Base-by-base conservation (phyloP, 1,140 invertebrate species). In the Ctenoplectra terminalis region DNA sequence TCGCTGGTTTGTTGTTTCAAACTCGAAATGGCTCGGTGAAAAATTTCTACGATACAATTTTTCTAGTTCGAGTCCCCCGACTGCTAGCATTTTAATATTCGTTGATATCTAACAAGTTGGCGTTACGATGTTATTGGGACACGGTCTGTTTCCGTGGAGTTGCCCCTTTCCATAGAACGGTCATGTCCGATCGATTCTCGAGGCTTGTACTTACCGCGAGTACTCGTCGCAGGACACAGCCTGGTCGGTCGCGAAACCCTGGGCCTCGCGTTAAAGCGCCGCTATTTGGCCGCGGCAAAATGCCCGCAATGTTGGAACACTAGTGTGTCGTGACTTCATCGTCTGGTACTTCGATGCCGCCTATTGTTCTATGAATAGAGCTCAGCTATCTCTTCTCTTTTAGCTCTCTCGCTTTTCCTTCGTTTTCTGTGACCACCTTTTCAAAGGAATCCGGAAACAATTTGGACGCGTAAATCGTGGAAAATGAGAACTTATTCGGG, bases 321-420 rank as follows among this genome's bases (percentile, higher is more conserved):
- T 66, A 66, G 67, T 34, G 46, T 54, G 77, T 89, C 87, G 85
- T 90, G 90, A 90, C 88, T 90, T 90, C 85, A 90, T 91, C 89
- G 89, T 90, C 87, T 84, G 83, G 77, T 82, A 90, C 85, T 79
- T 88, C 75, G 76, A 54, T 80, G 48, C 82, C 81, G 66, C 67
- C 84, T 84, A 85, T 90, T 87, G 87, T 89, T 86, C 85, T 87
- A 85, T 76, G 75, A 84, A 87, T 89, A 88, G 81, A 84, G 81
- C 66, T 61, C 63, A 13, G 58, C 63, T 71, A 64, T 78, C 82
- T 82, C 58, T n/a, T 82, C 48, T 52, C 69, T 81, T 77, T 60
- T 29, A 6, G 46, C 67, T 46, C 29, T 37, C 43, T 48, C 58
- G n/a, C 31, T 23, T 63, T 26, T 72, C 63, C 58, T 52, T 37